These are phyloP conservation scores for Ataeniobius toweri DNA, from an alignment of 2,797 vertebrate species.

Conservation along the genomic window DNA sequence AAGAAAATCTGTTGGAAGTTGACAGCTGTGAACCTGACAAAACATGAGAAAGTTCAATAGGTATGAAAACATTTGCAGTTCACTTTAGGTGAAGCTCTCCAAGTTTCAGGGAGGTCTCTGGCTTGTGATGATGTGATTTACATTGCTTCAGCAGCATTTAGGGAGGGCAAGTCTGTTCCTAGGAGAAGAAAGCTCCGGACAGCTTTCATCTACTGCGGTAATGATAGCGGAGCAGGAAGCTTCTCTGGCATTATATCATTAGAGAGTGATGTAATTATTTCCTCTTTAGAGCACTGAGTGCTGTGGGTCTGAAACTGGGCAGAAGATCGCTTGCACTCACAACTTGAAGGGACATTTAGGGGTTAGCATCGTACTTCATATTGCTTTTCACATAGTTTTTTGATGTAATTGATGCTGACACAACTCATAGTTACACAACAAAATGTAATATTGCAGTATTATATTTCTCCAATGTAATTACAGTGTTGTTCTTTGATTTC, in stretches of 20 bases:
- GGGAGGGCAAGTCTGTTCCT: conserved; percentile 17
- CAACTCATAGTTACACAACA: conserved; percentile 4
- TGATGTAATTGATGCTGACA: neutral
- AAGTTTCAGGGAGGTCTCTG: conserved; percentile 20
- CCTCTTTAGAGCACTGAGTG: conserved; percentile 37
- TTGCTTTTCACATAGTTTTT: conserved; percentile 9
- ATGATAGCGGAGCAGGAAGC: conserved; percentile 68
- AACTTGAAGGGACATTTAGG: neutral
- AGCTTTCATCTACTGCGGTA: conserved; percentile 60
- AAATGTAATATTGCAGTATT: conserved; percentile 17
- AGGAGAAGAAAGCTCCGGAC: conserved; percentile 45
- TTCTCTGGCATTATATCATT: conserved; percentile 64
- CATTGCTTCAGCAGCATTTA: conserved; percentile 18
- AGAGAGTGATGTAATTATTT: conserved; percentile 64
- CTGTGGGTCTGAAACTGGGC: conserved; percentile 7
- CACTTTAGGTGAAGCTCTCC: neutral
- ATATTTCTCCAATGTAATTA: conserved; percentile 25
- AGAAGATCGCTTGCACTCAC: conserved; percentile 5
- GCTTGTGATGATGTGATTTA: neutral
- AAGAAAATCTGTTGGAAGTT: neutral
- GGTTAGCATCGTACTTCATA: neutral
- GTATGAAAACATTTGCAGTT: neutral
- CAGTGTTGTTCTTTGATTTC: neutral
- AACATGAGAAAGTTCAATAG: neutral
- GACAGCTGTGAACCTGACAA: neutral